phyloP scores from a whole-genome alignment of 2,888 invertebrate species.

The Oscheius sp. region DNA sequence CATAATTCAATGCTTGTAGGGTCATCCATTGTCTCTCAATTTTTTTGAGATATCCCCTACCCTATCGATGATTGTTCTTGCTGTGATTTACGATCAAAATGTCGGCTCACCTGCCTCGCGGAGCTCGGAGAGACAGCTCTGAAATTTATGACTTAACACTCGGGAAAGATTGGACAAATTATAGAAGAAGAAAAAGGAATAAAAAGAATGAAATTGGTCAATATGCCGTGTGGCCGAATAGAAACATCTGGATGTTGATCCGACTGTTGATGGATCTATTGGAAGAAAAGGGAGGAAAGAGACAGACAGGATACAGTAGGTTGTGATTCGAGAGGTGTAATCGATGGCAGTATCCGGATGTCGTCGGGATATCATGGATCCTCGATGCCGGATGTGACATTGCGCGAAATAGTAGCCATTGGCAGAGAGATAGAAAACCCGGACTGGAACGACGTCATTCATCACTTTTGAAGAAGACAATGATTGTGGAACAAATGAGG shows the following conservation, averaged over 20 bases:
- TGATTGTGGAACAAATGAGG: neutral
- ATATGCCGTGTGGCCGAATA: neutral
- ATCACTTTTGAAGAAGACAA: neutral
- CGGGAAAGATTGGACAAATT: neutral
- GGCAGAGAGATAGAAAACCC: neutral
- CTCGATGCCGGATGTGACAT: conserved; percentile 10
- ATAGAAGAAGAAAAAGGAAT: neutral
- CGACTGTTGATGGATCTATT: neutral
- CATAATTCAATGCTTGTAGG: no score
- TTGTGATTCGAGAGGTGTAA: neutral
- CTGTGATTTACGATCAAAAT: conserved; percentile 7
- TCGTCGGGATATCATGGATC: neutral
- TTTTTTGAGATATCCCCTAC: no score
- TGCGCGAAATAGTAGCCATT: neutral
- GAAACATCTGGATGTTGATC: conserved; percentile 9
- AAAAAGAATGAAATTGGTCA: neutral
- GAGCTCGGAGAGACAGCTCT: conserved; percentile 19
- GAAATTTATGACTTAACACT: conserved; percentile 24
- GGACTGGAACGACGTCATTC: neutral
- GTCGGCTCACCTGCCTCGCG: conserved; percentile 14
- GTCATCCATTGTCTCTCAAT: no score
- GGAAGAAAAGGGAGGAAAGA: neutral
- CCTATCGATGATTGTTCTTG: neutral
- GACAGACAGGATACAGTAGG: conserved; percentile 14
- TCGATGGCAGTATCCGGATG: conserved; percentile 3